Base-by-base conservation (phyloP, 2,888 invertebrate genomes). In the Diarsia mendica region DNA sequence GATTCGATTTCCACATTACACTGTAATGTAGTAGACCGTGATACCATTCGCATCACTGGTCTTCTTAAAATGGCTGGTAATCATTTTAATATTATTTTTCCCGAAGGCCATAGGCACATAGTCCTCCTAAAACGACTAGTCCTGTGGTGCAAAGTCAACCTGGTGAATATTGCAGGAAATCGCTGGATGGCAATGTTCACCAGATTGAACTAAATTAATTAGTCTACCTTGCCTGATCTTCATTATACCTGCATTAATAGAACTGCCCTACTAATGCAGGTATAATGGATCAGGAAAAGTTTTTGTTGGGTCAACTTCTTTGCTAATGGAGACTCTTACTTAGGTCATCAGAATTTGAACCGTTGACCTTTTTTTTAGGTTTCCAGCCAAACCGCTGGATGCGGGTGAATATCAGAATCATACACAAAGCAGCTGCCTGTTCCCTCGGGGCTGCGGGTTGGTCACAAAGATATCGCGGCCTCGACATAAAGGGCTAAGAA, bases 1-100 rank as follows among this genome's bases (percentile, higher is more conserved):
- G 60, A 77, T 61, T 68, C 58, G 18, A 78, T 61, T 51, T 60
- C 33, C 60, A 76, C 46, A 68, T 51, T 28, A 61, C 18, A 44
- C 44, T 46, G 33, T 15, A 67, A n/a, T 33, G 28, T 28, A 10
- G 39, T 63, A 75, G 23, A 28, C 28, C 28, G 28, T 28, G 33
- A 39, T 28, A 23, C 28, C 28, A 28, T 28, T 28, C 1, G 39
- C 23, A 64, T 13, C 39, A 46, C 6, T 33, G 11, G 10, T 48
- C 18, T 13, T 28, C 23, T 8, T 63, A 76, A 18, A 10, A 33
- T 67, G 51, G 5, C 44, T 20, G 3, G 61, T 39, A 55, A 55
- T 55, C 13, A 55, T 23, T 53, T 23, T 13, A 6, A 13, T 13
- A 23, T 11, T 13, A 55, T 55, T 58, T 18, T 58, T 58, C 28